These are phyloP conservation scores for Chloroceryle aenea DNA, from an alignment of 2,113 vertebrate genomes.

Conservation along the genomic window DNA sequence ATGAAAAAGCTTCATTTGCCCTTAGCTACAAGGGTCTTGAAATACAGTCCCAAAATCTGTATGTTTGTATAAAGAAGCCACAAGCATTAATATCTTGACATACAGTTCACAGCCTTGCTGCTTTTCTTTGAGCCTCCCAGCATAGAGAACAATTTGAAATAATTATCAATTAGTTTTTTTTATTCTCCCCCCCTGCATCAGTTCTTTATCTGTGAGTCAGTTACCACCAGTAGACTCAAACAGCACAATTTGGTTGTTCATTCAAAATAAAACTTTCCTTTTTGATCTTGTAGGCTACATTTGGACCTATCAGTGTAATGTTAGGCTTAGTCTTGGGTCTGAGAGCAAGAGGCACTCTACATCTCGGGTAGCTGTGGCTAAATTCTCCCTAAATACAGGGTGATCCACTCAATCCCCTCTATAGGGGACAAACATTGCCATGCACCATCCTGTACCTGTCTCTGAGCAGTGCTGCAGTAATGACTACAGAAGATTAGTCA, in stretches of 20 bases:
- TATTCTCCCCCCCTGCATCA: neutral
- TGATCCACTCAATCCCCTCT: neutral
- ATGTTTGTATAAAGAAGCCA: slow-evolving; percentile 59
- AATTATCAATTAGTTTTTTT: neutral
- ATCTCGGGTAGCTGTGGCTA: neutral
- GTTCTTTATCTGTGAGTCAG: slow-evolving; percentile 45
- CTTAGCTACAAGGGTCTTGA: slow-evolving; percentile 17
- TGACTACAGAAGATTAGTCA: slow-evolving; percentile 23
- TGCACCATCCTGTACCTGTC: neutral
- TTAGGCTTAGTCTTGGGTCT: neutral
- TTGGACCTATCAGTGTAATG: neutral
- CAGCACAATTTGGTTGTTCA: slow-evolving; percentile 52
- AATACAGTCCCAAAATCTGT: neutral
- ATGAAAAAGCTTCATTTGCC: slow-evolving; percentile 18
- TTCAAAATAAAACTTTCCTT: slow-evolving; percentile 50
- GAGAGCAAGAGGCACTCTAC: neutral
- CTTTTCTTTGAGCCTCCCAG: slow-evolving; percentile 47
- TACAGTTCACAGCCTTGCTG: slow-evolving; percentile 45
- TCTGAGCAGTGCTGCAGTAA: neutral
- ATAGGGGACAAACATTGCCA: neutral
- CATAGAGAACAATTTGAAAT: slow-evolving; percentile 55
- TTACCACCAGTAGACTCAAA: neutral
- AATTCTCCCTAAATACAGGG: neutral
- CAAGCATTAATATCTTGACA: slow-evolving; percentile 25
- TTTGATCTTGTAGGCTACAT: neutral